Evolutionary conservation across 2,113 vertebrate species (phyloP).

Genomic region (Alces alces): DNA sequence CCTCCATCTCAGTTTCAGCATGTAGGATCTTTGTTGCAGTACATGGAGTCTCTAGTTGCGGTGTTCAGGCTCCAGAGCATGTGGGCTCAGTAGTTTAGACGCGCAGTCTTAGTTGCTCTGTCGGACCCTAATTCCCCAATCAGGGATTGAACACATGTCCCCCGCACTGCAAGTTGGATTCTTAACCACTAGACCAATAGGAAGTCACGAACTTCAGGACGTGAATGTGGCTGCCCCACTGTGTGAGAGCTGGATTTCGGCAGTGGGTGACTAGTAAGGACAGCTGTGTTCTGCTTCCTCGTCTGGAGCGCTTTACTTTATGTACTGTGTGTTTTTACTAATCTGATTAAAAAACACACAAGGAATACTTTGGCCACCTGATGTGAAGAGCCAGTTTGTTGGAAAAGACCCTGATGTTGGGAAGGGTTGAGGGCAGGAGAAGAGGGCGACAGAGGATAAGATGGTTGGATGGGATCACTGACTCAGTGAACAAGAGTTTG

Average conservation of each 20-base stretch:
- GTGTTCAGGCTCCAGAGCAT: neutral
- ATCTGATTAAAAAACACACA: neutral
- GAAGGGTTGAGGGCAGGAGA: neutral
- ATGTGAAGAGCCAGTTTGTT: neutral
- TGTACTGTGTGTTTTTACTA: neutral
- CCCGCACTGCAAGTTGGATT: neutral
- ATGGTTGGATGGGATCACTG: neutral
- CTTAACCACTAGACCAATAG: neutral
- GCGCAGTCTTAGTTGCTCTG: neutral
- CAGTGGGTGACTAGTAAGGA: accelerated
- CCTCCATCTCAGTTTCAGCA: accelerated
- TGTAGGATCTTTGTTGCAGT: neutral
- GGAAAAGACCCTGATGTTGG: neutral
- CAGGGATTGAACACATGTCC: neutral
- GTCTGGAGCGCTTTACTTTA: neutral
- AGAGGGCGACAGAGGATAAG: neutral
- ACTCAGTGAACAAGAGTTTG: neutral
- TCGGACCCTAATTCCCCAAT: neutral
- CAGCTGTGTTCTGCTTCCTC: accelerated
- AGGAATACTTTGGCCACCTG: neutral
- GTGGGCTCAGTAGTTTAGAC: neutral
- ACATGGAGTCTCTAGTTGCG: neutral
- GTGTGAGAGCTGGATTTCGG: accelerated
- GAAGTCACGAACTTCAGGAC: neutral
- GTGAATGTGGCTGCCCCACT: accelerated